Evolutionary conservation across 2,888 invertebrate species (phyloP), one percentile per base, ranked within the genome.

Genomic region (Drosophila atripex): DNA sequence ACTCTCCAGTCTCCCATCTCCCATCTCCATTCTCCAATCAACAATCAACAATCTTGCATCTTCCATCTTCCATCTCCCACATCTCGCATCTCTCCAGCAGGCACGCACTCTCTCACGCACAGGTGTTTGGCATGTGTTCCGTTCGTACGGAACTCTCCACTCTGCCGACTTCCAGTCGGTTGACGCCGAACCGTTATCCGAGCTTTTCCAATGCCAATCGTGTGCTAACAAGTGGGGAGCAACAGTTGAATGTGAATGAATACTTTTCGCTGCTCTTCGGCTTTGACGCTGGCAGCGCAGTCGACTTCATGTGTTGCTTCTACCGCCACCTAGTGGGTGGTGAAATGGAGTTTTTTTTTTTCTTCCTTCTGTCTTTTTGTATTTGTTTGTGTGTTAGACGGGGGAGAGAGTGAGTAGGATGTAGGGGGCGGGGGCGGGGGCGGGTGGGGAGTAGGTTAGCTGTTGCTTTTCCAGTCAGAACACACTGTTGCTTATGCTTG

Each of bases 181-280:
- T 45, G 21, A 16, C 28, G 3, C 25, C 39, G 25, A 16, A 16
- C 23, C 12, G 16, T 39, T 16, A 6, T 12, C 14, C 51, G 32
- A 50, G 51, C 41, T 51, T 55, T 35, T 9, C 23, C 55, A 35
- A 9, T 71, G 76, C 70, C 73, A 73, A 66, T 73, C 86, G 68
- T 76, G 78, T 79, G 88, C 84, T 86, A 89, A 89, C 89, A 89
- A 89, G 89, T 89, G 88, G 83, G 78, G 60, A 89, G 89, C 89
- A 89, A 89, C 89, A 89, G 89, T 88, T 89, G 89, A 41, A 86
- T 83, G 87, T 83, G 77, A 88, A 80, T 87, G 79, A 82, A 82
- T 73, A 68, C 43, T 39, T 47, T 59, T 60, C 59, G 59, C 58
- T 63, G 64, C 39, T 71, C 65, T 41, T 18, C 14, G 53, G 12